Evolutionary conservation across 2,113 vertebrate genomes (phyloP).

Genomic region (Tylochromis polylepis): DNA sequence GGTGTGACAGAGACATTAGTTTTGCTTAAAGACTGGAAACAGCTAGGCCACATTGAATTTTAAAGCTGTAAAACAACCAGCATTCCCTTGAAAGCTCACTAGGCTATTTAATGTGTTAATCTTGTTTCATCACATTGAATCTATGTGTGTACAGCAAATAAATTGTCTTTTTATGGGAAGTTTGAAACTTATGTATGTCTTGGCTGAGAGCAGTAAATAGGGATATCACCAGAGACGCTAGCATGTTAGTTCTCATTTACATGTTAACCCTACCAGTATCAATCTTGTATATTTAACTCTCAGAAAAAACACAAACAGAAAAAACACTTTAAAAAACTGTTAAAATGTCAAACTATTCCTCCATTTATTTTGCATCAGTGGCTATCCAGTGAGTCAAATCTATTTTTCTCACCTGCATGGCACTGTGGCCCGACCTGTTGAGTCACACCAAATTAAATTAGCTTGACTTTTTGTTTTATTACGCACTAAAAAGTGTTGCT

Average conservation of each 20-base stretch:
- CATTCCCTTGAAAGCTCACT: neutral
- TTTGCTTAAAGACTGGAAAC: neutral
- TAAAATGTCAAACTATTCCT: neutral
- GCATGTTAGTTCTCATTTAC: neutral
- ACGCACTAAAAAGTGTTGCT: slow-evolving; percentile 28
- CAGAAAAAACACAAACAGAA: neutral
- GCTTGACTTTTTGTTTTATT: slow-evolving; percentile 36
- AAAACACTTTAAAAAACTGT: accelerated
- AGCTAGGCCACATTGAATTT: neutral
- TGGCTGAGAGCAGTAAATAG: neutral
- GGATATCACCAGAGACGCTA: neutral
- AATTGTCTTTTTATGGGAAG: neutral
- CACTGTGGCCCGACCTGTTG: slow-evolving; percentile 12
- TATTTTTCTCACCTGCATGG: slow-evolving; percentile 30
- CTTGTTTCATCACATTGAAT: neutral
- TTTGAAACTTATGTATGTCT: neutral
- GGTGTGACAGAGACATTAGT: neutral
- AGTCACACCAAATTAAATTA: slow-evolving; percentile 31
- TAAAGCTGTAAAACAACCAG: neutral
- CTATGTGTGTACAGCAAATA: neutral
- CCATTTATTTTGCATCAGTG: neutral
- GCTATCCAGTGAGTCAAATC: neutral
- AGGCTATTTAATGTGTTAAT: neutral
- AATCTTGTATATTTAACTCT: neutral
- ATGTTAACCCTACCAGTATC: neutral